Conservation (phyloP, 2,888 invertebrate genomes). For the Sphaerophoria rueppellii region DNA sequence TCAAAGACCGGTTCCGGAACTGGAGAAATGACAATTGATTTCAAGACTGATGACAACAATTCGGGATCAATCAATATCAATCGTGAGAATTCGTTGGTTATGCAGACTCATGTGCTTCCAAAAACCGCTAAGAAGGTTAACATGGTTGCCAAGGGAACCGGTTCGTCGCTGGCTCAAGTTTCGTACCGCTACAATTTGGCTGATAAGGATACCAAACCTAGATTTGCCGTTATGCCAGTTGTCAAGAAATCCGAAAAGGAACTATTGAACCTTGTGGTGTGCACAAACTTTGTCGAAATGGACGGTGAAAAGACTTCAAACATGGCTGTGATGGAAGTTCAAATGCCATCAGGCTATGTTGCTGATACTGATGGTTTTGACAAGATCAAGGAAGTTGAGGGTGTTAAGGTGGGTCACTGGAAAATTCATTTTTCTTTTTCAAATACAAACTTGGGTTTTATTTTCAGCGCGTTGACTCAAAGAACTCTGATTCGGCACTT, state of each 20-base stretch:
- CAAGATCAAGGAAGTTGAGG: constrained; percentile 83
- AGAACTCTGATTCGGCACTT: constrained; percentile 84
- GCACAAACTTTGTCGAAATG: constrained; percentile 85
- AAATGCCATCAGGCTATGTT: constrained; percentile 94
- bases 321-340: constrained; percentile 95
- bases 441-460: constrained; percentile 74
- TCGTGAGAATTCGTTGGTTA: constrained; percentile 89
- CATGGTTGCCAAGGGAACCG: constrained; percentile 90
- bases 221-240: constrained; percentile 93
- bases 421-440: constrained; percentile 67
- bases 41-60: constrained; percentile 72
- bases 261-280: constrained; percentile 91
- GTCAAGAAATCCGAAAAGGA: constrained; percentile 91
- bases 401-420: constrained; percentile 76
- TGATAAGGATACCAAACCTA: constrained; percentile 93
- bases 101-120: constrained; percentile 87
- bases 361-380: constrained; percentile 90
- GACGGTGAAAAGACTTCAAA: constrained; percentile 86
- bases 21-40: constrained; percentile 77
- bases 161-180: constrained; percentile 90
- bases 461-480: constrained; percentile 86
- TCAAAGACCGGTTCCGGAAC: constrained; percentile 83
- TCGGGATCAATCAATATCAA: constrained; percentile 83
- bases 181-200: constrained; percentile 92
- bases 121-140: constrained; percentile 85